Conservation (phyloP, 2,888 invertebrate species). For the Polylopha cassiicola region DNA sequence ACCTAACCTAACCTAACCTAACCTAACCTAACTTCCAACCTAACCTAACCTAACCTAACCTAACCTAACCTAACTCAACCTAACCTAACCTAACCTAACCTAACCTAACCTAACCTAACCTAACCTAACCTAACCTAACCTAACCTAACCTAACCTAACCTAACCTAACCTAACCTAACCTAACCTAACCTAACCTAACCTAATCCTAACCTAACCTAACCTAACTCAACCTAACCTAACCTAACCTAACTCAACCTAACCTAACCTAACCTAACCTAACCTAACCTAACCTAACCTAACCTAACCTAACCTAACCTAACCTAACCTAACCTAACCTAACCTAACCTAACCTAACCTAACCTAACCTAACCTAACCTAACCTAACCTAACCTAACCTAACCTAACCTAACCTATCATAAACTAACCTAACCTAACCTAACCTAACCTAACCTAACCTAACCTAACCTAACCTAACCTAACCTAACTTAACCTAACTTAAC, state of each 20-base stretch:
- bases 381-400: conserved; percentile 22
- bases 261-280: conserved; percentile 20
- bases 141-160: conserved; percentile 12
- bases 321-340: conserved; percentile 14
- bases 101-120: conserved; percentile 9
- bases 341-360: conserved; percentile 12
- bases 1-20: conserved; percentile 3
- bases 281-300: conserved; percentile 20
- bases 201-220: conserved; percentile 19
- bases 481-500: conserved; percentile 18
- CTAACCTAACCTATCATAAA: conserved; percentile 23
- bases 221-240: conserved; percentile 22
- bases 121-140: conserved; percentile 9
- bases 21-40: conserved; percentile 2
- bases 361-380: conserved; percentile 20
- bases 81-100: conserved; percentile 8
- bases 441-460: conserved; percentile 21
- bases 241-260: conserved; percentile 20
- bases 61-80: conserved; percentile 7
- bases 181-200: conserved; percentile 13
- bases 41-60: conserved; percentile 6
- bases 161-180: conserved; percentile 9
- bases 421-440: conserved; percentile 21
- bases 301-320: neutral
- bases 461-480: conserved; percentile 21